These are phyloP conservation scores for Petrolisthes manimaculis DNA, from an alignment of 2,888 invertebrate genomes.

Conservation along the genomic window DNA sequence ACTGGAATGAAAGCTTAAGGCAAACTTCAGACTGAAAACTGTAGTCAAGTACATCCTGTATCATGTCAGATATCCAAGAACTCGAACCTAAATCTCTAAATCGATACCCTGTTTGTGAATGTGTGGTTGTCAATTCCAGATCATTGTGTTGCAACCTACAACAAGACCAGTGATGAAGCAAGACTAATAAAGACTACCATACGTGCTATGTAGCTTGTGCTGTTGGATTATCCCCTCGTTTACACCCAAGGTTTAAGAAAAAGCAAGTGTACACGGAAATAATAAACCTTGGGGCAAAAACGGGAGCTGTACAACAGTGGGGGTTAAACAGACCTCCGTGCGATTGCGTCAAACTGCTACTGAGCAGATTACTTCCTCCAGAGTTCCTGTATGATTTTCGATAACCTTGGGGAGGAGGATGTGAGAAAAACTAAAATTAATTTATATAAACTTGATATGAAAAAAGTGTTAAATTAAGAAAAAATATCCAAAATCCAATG, in stretches of 20 bases:
- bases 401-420: slow-evolving; percentile 46
- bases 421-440: slow-evolving; percentile 20
- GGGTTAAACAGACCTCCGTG: slow-evolving; percentile 53
- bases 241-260: slow-evolving; percentile 9
- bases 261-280: neutral
- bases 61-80: too few relatives aligned
- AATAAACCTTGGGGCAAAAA: slow-evolving; percentile 20
- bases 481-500: neutral
- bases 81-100: too few relatives aligned
- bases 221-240: neutral
- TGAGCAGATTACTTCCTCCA: slow-evolving; percentile 58
- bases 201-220: neutral
- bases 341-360: slow-evolving; percentile 48
- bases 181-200: too few relatives aligned
- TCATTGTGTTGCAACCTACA: too few relatives aligned
- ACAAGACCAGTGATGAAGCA: too few relatives aligned
- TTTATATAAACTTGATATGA: neutral
- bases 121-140: too few relatives aligned
- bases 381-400: slow-evolving; percentile 56
- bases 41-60: too few relatives aligned
- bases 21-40: too few relatives aligned
- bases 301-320: slow-evolving; percentile 17
- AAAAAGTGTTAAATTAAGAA: neutral
- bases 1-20: too few relatives aligned
- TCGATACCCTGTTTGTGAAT: too few relatives aligned